Evolutionary conservation across 2,113 vertebrate genomes (phyloP).

Genomic region (Cranoglanis bouderius): DNA sequence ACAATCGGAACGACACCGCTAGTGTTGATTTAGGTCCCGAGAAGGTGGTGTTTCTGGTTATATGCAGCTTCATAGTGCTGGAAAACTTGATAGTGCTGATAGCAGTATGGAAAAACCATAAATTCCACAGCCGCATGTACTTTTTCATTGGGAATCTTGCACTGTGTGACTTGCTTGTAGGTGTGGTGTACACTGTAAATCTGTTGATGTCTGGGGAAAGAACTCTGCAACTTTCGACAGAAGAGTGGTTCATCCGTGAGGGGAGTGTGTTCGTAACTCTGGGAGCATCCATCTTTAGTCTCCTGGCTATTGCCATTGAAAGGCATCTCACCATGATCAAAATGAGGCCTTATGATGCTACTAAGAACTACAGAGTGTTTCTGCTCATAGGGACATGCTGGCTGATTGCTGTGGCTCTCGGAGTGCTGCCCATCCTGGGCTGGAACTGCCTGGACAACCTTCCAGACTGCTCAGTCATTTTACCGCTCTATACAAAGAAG

Average conservation of each 20-base stretch:
- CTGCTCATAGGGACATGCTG: slow-evolving; percentile 93
- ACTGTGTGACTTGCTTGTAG: slow-evolving; percentile 91
- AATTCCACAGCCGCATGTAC: slow-evolving; percentile 97
- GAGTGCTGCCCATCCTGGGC: slow-evolving; percentile 88
- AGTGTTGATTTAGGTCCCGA: slow-evolving; percentile 66
- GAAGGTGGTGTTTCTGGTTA: slow-evolving; percentile 77
- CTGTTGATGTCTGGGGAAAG: slow-evolving; percentile 88
- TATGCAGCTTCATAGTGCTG: slow-evolving; percentile 89
- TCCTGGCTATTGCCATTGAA: slow-evolving; percentile 94
- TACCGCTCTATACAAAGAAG: slow-evolving; percentile 91
- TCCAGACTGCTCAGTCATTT: slow-evolving; percentile 86
- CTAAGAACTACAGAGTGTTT: slow-evolving; percentile 92
- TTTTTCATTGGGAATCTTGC: slow-evolving; percentile 97
- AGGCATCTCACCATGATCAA: slow-evolving; percentile 97
- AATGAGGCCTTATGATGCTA: slow-evolving; percentile 92
- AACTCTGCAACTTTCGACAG: slow-evolving; percentile 83
- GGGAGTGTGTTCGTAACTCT: slow-evolving; percentile 94
- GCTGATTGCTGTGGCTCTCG: slow-evolving; percentile 85
- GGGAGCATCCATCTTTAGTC: slow-evolving; percentile 90
- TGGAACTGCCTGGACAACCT: slow-evolving; percentile 92
- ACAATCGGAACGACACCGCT: slow-evolving; percentile 64
- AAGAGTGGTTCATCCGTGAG: slow-evolving; percentile 89
- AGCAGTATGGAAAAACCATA: slow-evolving; percentile 93
- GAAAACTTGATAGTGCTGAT: slow-evolving; percentile 93
- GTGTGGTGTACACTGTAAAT: slow-evolving; percentile 87